These are phyloP conservation scores for Alcis repandata DNA, from an alignment of 2,888 invertebrate species.

Conservation along the genomic window DNA sequence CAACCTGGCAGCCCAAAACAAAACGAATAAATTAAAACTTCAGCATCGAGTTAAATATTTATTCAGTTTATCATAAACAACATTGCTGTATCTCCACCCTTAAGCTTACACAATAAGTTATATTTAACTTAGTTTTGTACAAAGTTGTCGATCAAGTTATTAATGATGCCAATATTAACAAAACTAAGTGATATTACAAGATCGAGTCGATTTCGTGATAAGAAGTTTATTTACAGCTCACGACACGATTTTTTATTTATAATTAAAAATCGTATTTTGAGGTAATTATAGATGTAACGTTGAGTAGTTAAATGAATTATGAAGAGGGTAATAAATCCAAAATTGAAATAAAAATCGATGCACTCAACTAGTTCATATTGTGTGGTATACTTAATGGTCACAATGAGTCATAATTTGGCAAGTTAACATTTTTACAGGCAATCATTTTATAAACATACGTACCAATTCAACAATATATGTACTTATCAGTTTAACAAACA, in stretches of 20 bases:
- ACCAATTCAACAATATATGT: not conserved
- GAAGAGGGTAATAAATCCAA: no score
- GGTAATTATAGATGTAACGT: not conserved
- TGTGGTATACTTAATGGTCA: no score
- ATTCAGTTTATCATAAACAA: slow-evolving; percentile 31
- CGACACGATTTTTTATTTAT: slow-evolving; percentile 9
- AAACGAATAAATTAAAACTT: slow-evolving; percentile 35
- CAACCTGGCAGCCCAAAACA: not conserved
- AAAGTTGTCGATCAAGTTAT: slow-evolving; percentile 24
- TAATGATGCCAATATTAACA: slow-evolving; percentile 19
- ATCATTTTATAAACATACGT: no score
- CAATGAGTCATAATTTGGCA: no score
- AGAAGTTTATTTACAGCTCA: slow-evolving; percentile 5
- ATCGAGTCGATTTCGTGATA: slow-evolving; percentile 16
- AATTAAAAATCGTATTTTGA: not conserved
- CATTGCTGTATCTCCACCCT: slow-evolving; percentile 17
- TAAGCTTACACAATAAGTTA: slow-evolving; percentile 22
- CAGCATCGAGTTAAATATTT: slow-evolving; percentile 20
- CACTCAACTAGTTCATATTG: no score
- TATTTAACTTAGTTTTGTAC: slow-evolving; percentile 25
- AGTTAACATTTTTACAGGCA: no score
- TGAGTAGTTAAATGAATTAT: no score
- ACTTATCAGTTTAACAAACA: no score
- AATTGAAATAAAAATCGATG: no score
- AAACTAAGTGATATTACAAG: slow-evolving; percentile 33